Evolutionary conservation across 2,888 invertebrate genomes (phyloP).

Genomic region (Drosophila prostipennis): DNA sequence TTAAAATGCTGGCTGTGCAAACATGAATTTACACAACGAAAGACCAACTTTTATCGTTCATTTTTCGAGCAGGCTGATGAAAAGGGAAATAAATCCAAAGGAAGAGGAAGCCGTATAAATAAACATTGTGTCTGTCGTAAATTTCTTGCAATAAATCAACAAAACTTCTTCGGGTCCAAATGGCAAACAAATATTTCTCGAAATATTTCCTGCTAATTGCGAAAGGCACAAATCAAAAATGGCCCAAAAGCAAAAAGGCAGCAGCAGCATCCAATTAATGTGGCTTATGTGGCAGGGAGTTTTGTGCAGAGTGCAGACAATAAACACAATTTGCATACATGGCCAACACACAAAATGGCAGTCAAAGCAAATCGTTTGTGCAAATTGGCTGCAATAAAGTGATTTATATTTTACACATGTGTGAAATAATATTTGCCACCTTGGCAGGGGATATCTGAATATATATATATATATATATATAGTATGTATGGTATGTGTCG

Average conservation of each 20-base stretch:
- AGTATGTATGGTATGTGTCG: constrained; percentile 14
- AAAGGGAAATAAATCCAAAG: constrained; percentile 2
- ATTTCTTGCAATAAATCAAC: constrained; percentile 40
- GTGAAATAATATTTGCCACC: constrained; percentile 56
- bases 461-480: background rate
- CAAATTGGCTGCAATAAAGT: constrained; percentile 74
- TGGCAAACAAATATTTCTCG: constrained; percentile 16
- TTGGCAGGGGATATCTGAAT: constrained; percentile 13
- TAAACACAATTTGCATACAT: constrained; percentile 56
- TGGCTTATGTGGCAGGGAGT: constrained; percentile 33
- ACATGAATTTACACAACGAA: constrained; percentile 1
- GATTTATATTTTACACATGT: constrained; percentile 72
- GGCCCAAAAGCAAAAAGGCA: constrained; percentile 1
- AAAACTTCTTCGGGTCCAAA: constrained; percentile 7
- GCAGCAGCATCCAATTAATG: constrained; percentile 37
- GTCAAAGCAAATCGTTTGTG: constrained; percentile 71
- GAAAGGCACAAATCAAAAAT: constrained; percentile 47
- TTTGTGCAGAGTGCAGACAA: constrained; percentile 43
- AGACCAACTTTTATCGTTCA: constrained; percentile 1
- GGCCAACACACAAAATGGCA: constrained; percentile 29
- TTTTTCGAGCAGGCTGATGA: background rate
- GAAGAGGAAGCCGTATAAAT: constrained; percentile 2
- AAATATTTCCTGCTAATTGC: constrained; percentile 41
- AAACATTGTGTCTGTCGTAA: constrained; percentile 19
- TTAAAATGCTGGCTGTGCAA: constrained; percentile 17